Evolutionary conservation across 2,888 invertebrate genomes (phyloP).

Genomic region (Leuctra nigra): DNA sequence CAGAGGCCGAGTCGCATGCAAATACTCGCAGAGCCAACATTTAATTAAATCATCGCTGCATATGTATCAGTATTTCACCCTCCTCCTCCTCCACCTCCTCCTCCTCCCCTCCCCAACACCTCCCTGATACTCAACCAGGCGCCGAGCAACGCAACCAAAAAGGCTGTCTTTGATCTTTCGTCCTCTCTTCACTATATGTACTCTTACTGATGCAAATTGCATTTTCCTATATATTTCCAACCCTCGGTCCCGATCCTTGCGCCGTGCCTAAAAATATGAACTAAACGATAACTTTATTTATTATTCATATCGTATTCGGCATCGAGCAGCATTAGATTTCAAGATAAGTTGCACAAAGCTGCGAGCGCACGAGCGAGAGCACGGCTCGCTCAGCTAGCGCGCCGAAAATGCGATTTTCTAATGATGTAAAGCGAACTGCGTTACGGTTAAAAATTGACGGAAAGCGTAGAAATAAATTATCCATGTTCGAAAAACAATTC

Average conservation of each 20-base stretch:
- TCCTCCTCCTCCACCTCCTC: no score
- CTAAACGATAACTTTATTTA: slow-evolving; percentile 56
- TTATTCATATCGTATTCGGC: slow-evolving; percentile 47
- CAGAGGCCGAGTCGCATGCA: no score
- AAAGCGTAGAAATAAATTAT: no score
- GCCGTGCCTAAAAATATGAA: slow-evolving; percentile 48
- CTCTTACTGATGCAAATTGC: slow-evolving; percentile 49
- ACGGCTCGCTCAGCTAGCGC: no score
- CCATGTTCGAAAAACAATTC: no score
- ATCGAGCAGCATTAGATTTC: slow-evolving; percentile 27
- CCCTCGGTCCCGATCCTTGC: not conserved
- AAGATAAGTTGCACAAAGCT: slow-evolving; percentile 28
- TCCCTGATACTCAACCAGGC: no score
- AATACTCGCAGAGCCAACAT: not conserved
- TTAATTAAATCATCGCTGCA: not conserved
- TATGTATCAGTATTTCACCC: not conserved
- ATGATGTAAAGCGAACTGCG: no score
- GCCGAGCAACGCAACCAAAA: slow-evolving; percentile 1
- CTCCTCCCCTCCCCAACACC: no score
- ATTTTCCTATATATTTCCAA: slow-evolving; percentile 44
- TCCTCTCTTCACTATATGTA: slow-evolving; percentile 36
- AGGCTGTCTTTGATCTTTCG: slow-evolving; percentile 42
- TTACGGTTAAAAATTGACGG: no score
- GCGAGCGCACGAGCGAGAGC: no score
- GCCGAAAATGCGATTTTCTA: slow-evolving; percentile 10